Base-by-base conservation (phyloP, 2,888 invertebrate genomes). In the Eulithis testata region DNA sequence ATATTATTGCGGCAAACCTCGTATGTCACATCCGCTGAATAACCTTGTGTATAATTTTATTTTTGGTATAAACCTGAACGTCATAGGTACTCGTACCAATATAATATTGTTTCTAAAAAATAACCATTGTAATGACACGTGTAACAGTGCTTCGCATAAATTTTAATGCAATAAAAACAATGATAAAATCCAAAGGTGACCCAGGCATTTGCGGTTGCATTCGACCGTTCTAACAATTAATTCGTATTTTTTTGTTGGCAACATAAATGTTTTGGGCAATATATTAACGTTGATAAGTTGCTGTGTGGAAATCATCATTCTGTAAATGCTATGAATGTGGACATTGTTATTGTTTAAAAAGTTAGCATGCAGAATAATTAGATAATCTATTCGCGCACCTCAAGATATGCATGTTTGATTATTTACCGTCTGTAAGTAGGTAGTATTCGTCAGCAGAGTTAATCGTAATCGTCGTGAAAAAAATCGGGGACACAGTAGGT, bases 141-240 rank as follows among this genome's bases (percentile, higher is more conserved):
- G 49, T 49, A 49, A 47, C 47, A 47, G 37, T 40, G 49, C 14
- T 40, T 54, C 63, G 61, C 51, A 61, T 61, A 57, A 57, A 61
- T 65, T 60, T 44, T 52, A 66, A 58, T 61, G 51, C 59, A 21
- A 64, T 65, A 67, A 68, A 63, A 68, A 66, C 55, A 60, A 68
- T 70, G 54, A 71, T 66, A 65, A 60, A 67, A 65, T 63, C 43
- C 63, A 66, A 69, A 73, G 68, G 70, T 72, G 68, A 70, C 72
- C 66, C 57, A 63, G 52, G 55, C 69, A 64, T 62, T 72, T 69
- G 72, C 54, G 72, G 72, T 69, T 72, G 66, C 65, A 70, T 51
- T 47, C 63, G 68, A 62, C 66, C 65, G 62, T 68, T 70, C 66
- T 70, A 68, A 66, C 63, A 66, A 68, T 69, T 68, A 62, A 62